These are phyloP conservation scores for Abrostola tripartita DNA, from an alignment of 2,888 invertebrate genomes.

Conservation along the genomic window DNA sequence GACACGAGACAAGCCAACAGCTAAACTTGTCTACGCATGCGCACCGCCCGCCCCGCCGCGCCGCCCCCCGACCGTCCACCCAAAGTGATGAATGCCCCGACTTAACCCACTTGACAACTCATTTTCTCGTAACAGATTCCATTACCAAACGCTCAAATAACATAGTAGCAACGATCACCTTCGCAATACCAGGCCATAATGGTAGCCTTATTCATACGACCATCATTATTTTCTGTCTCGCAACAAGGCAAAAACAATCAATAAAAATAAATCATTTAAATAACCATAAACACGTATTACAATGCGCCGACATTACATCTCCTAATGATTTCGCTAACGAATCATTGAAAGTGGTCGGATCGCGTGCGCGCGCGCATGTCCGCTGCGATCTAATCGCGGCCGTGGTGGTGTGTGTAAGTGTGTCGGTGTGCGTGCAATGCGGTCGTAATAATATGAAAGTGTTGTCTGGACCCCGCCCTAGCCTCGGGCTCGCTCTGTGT, in stretches of 20 bases:
- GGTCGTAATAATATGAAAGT: constrained; percentile 85
- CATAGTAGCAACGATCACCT: constrained; percentile 82
- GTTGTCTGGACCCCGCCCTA: constrained; percentile 87
- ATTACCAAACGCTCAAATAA: constrained; percentile 85
- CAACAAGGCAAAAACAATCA: constrained; percentile 88
- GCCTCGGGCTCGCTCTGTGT: constrained; percentile 83
- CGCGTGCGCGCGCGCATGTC: constrained; percentile 82
- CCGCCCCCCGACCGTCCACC: constrained; percentile 47
- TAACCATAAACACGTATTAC: constrained; percentile 88
- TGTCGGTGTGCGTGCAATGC: constrained; percentile 77
- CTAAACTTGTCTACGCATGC: constrained; percentile 51
- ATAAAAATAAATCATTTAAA: constrained; percentile 89
- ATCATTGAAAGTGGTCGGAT: constrained; percentile 87
- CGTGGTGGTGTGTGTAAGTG: constrained; percentile 61
- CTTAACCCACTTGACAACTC: constrained; percentile 83
- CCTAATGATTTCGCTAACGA: constrained; percentile 89
- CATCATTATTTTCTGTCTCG: constrained; percentile 88
- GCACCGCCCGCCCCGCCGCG: constrained; percentile 22
- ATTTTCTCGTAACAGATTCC: constrained; percentile 85
- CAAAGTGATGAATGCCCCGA: constrained; percentile 77
- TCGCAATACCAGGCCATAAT: constrained; percentile 82
- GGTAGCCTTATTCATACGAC: constrained; percentile 84
- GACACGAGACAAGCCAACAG: constrained; percentile 37
- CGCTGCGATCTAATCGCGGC: constrained; percentile 71
- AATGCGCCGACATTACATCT: constrained; percentile 87